Conservation (phyloP, 1,140 invertebrate species). For the Diorhabda sublineata region DNA sequence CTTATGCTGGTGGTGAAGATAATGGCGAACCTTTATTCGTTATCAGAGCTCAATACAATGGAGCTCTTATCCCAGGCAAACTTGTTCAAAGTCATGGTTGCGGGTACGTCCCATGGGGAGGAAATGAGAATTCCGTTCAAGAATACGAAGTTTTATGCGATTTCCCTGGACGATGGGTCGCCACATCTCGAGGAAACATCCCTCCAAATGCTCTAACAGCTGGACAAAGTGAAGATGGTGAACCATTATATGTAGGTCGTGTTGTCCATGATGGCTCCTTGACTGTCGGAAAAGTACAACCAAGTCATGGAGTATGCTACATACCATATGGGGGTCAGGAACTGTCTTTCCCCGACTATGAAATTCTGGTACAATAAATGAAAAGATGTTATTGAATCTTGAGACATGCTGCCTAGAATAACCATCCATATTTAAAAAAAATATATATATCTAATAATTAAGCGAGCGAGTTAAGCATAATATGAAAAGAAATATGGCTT, state of each 20-base stretch:
- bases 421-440: slow-evolving; percentile 9
- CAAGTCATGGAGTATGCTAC: slow-evolving; percentile 66
- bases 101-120: slow-evolving; percentile 75
- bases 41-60: slow-evolving; percentile 56
- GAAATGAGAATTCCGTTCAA: slow-evolving; percentile 65
- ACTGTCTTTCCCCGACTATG: slow-evolving; percentile 68
- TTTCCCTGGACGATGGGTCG: slow-evolving; percentile 42
- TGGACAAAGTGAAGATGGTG: slow-evolving; percentile 70
- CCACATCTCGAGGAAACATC: slow-evolving; percentile 55
- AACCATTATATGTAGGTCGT: slow-evolving; percentile 66
- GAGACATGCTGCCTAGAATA: slow-evolving; percentile 26
- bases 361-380: slow-evolving; percentile 57
- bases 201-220: slow-evolving; percentile 68
- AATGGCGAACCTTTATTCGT: slow-evolving; percentile 69
- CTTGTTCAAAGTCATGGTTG: slow-evolving; percentile 65
- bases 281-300: slow-evolving; percentile 70
- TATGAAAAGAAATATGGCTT: slow-evolving; percentile 9
- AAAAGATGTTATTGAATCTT: slow-evolving; percentile 14
- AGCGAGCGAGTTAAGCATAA: background rate
- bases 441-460: slow-evolving; percentile 5
- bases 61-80: slow-evolving; percentile 75
- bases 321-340: slow-evolving; percentile 69
- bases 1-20: slow-evolving; percentile 69
- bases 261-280: slow-evolving; percentile 62
- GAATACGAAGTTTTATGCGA: slow-evolving; percentile 65